Evolutionary conservation across 2,797 vertebrate genomes (phyloP).

Genomic region (Acipenser ruthenus): DNA sequence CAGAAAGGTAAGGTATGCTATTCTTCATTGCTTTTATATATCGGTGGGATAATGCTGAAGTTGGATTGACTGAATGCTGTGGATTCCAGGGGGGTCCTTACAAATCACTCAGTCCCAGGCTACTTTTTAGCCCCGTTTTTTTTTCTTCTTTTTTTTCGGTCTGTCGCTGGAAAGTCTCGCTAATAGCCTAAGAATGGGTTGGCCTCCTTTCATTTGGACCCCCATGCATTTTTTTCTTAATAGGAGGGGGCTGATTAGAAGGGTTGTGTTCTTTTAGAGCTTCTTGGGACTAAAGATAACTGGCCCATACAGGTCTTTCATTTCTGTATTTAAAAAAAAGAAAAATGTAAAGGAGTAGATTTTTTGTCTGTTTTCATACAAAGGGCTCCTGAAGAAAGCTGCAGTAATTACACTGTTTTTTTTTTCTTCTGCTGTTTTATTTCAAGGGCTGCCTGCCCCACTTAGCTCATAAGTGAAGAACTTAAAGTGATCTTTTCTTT

Average conservation of each 20-base stretch:
- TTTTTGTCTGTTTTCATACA: constrained; percentile 1
- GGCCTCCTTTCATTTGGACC: constrained; percentile 17
- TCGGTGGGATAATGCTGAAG: constrained; percentile 5
- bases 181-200: constrained; percentile 18
- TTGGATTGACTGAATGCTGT: not conserved
- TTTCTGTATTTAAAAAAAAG: not conserved
- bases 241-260: constrained; percentile 3
- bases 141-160: constrained; percentile 23
- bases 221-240: constrained; percentile 3
- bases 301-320: not conserved
- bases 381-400: not conserved
- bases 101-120: constrained; percentile 1
- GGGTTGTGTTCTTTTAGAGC: not conserved
- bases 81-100: constrained; percentile 3
- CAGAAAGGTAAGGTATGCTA: constrained; percentile 32
- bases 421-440: not conserved
- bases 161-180: constrained; percentile 29
- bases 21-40: constrained; percentile 22
- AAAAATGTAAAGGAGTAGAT: too few species aligned
- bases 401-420: constrained; percentile 1
- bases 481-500: not conserved
- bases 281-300: not conserved
- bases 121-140: constrained; percentile 4
- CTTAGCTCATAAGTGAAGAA: constrained; percentile 1
- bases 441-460: constrained; percentile 1